These are phyloP conservation scores for Oryctes rhinoceros DNA, from an alignment of 1,140 invertebrate genomes.

Conservation along the genomic window DNA sequence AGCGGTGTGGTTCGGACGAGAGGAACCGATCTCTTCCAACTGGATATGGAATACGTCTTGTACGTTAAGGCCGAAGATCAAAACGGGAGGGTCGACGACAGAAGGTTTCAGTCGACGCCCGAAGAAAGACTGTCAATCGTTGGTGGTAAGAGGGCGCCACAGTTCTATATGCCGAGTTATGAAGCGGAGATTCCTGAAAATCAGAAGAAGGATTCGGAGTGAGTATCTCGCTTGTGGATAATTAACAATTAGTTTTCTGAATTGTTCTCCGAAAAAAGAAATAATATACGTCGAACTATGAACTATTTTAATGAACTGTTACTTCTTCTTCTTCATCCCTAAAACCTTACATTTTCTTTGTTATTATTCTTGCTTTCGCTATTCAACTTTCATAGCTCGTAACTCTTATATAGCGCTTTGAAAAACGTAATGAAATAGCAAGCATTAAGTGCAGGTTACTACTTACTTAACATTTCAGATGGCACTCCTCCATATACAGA, in stretches of 20 bases:
- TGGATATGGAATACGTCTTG: conserved; percentile 95
- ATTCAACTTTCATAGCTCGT: no score
- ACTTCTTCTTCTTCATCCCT: no score
- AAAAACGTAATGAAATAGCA: no score
- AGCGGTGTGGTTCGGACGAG: conserved; percentile 93
- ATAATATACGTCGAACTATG: no score
- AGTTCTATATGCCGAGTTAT: conserved; percentile 93
- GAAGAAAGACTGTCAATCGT: conserved; percentile 92
- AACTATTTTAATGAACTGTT: no score
- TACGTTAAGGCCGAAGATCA: conserved; percentile 97
- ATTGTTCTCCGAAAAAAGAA: no score
- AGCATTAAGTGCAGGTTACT: no score
- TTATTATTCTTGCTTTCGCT: no score
- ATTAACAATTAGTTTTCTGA: neutral
- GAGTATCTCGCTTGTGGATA: conserved; percentile 61
- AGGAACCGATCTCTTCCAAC: conserved; percentile 89
- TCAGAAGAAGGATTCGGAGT: conserved; percentile 96
- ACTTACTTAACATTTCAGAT: no score
- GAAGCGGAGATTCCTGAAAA: conserved; percentile 95
- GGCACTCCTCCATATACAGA: no score
- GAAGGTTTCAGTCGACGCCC: conserved; percentile 87
- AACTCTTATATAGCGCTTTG: no score
- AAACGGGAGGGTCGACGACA: conserved; percentile 88
- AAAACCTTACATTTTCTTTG: no score
- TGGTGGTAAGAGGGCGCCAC: conserved; percentile 90